A percentile compares a stretch with the other conserved stretches of the same genome.
Conservation (phyloP, 1,140 invertebrate species). For the Armadillidium nasatum region DNA sequence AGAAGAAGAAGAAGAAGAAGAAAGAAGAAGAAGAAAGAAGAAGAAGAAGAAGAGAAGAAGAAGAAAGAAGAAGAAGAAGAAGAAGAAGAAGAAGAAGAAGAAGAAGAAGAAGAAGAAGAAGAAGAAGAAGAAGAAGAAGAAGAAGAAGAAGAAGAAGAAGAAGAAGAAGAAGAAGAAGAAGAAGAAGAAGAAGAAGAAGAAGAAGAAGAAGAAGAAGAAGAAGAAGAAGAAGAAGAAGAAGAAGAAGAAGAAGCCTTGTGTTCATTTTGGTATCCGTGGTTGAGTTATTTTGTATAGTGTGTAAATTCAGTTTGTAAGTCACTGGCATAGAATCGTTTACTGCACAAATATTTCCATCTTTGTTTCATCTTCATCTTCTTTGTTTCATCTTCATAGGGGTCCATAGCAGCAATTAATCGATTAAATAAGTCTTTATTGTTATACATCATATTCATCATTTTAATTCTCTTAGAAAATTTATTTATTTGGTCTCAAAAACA, state of each 20-base stretch:
- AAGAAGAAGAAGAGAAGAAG: neutral
- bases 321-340: too few species aligned
- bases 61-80: conserved; percentile 9
- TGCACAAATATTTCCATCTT: too few species aligned
- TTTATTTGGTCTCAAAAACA: too few species aligned
- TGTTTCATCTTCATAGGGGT: too few species aligned
- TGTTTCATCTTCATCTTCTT: too few species aligned
- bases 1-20: conserved; percentile 9
- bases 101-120: conserved; percentile 5
- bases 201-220: conserved; percentile 10
- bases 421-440: too few species aligned
- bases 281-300: too few species aligned
- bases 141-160: neutral
- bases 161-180: conserved; percentile 9
- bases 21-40: neutral
- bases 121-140: neutral
- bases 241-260: conserved; percentile 9
- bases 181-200: conserved; percentile 1
- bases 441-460: too few species aligned
- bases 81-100: conserved; percentile 5
- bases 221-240: conserved; percentile 9
- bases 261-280: too few species aligned
- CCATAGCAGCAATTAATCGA: too few species aligned
- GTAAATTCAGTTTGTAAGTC: too few species aligned
- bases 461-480: too few species aligned